Evolutionary conservation across 2,888 invertebrate species (phyloP).

Genomic region (Agrochola litura): DNA sequence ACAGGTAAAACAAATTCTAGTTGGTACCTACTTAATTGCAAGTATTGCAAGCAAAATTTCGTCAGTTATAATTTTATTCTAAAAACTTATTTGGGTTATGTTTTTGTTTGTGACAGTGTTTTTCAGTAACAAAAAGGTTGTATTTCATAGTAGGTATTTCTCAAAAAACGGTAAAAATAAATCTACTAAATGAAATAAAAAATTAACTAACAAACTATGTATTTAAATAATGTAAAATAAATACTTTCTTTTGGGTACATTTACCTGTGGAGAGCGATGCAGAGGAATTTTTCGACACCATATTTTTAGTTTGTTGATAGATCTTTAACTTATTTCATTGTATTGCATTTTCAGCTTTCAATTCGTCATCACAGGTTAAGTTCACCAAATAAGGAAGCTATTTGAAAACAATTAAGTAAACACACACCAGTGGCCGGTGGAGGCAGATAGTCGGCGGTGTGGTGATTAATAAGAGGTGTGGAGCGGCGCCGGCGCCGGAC

Average conservation of each 20-base stretch:
- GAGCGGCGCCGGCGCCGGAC: conserved; percentile 81
- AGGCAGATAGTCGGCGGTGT: conserved; percentile 75
- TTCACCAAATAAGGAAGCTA: conserved; percentile 56
- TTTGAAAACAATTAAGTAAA: conserved; percentile 69
- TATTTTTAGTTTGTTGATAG: neutral
- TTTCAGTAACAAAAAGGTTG: neutral
- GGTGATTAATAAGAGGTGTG: conserved; percentile 83
- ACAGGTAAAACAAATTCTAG: neutral
- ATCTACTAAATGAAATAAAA: neutral
- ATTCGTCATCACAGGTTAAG: neutral
- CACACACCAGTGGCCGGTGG: conserved; percentile 66
- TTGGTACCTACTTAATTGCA: neutral
- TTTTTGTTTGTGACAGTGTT: neutral
- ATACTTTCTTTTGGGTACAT: neutral
- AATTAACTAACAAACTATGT: neutral
- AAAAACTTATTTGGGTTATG: neutral
- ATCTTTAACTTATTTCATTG: neutral
- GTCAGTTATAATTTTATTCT: neutral
- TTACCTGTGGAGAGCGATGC: neutral
- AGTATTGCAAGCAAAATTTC: neutral
- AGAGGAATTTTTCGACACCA: neutral
- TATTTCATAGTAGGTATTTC: neutral
- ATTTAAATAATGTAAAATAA: neutral
- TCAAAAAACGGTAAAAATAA: neutral
- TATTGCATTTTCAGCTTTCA: neutral